Evolutionary conservation across 2,113 vertebrate genomes (phyloP).

Genomic region (Calypte anna): DNA sequence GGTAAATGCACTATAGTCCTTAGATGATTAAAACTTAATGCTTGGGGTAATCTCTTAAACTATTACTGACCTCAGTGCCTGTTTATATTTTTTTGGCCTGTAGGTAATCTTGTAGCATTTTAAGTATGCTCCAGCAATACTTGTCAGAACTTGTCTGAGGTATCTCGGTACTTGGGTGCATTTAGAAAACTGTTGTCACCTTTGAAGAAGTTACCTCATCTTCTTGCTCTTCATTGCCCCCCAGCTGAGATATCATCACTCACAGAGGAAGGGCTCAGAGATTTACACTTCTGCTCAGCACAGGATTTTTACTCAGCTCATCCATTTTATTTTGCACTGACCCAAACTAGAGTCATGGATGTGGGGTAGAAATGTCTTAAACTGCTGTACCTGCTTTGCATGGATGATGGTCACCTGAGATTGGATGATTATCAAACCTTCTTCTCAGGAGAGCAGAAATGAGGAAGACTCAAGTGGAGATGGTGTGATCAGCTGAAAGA

Average conservation of each 20-base stretch:
- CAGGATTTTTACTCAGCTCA: not conserved
- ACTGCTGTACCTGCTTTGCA: not conserved
- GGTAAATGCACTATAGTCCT: not conserved
- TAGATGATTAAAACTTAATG: not conserved
- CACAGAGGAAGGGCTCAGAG: not conserved
- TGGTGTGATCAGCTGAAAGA: not conserved
- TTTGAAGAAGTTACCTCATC: not conserved
- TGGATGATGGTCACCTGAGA: not conserved
- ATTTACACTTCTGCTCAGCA: not conserved
- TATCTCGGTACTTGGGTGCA: accelerated
- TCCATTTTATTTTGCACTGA: not conserved
- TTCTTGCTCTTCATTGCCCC: not conserved
- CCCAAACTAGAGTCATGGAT: not conserved
- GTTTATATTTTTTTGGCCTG: not conserved
- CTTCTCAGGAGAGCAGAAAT: not conserved
- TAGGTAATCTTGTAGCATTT: not conserved
- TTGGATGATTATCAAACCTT: not conserved
- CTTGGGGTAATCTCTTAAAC: not conserved
- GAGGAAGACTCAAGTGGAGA: not conserved
- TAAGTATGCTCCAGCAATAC: not conserved
- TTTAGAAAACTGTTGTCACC: not conserved
- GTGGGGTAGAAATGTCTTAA: not conserved
- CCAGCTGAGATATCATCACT: not conserved
- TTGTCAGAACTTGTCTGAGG: not conserved
- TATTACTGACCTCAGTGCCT: not conserved